Conservation (phyloP, 2,113 vertebrate genomes). For the human region DNA sequence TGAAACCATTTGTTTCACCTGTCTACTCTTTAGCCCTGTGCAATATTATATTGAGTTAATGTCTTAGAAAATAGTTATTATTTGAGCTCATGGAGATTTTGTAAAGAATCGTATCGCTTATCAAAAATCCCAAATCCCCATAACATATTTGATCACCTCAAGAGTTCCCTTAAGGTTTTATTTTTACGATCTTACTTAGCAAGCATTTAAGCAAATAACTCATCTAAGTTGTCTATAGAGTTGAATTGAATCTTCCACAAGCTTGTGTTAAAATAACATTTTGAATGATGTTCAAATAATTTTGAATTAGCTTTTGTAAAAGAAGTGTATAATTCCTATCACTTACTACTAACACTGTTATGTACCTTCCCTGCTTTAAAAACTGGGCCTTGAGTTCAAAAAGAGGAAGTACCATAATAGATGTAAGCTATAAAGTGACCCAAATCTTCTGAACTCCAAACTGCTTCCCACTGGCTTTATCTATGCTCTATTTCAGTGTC, state of each 20-base stretch:
- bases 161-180: neutral
- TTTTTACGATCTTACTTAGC: conserved; percentile 31
- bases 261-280: neutral
- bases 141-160: conserved; percentile 27
- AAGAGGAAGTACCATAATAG: neutral
- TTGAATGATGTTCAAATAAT: conserved; percentile 27
- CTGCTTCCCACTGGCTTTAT: neutral
- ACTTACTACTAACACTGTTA: neutral
- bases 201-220: conserved; percentile 48
- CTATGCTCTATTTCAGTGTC: neutral
- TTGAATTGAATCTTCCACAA: conserved; percentile 23
- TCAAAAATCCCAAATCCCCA: neutral
- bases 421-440: neutral
- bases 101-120: neutral
- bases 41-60: neutral
- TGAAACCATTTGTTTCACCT: neutral
- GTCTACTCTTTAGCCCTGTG: neutral
- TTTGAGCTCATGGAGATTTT: neutral
- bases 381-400: neutral
- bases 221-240: neutral
- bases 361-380: neutral
- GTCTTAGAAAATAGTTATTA: neutral
- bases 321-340: neutral
- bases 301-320: neutral
- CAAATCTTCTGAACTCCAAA: neutral